Evolutionary conservation across 2,113 vertebrate species (phyloP), one percentile per base, ranked within the genome.

Genomic region (Anarrhichthys ocellatus): DNA sequence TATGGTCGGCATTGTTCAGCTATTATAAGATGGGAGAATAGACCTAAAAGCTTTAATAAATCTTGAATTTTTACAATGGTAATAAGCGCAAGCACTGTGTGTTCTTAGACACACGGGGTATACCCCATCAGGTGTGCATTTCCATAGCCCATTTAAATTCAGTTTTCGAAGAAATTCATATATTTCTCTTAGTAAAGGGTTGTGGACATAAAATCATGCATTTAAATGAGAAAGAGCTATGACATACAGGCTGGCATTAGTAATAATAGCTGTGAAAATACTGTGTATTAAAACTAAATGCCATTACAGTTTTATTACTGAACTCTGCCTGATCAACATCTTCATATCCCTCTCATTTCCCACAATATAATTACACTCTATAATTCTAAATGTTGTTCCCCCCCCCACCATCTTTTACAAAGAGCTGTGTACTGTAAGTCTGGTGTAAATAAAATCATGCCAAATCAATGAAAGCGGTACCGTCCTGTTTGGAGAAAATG

Each of bases 381-480:
- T 68, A 54, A 76, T 72, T 34, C 69, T 76, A 69, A 64, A 56
- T 24, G 42, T 9, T 56, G 27, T 32, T n/a, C 20, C 20, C 13
- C 9, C 22, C 36, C 5, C n/a, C 44, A 27, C 17, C 27, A 52
- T 65, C 52, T 56, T 34, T 73, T 46, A 52, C 42, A 78, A 68
- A 65, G 27, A 80, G 17, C 58, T 71, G 62, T 68, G 34, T 64
- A 36, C 81, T 80, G 72, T 76, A 42, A 73, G 22, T 64, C 10
- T 18, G 13, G 9, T 59, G 22, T 42, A 78, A 32, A 61, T 74
- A 61, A 44, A 18, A 42, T 24, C 22, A 34, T 40, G 58, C 46
- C 63, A 66, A 87, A 89, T 81, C 38, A 88, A 76, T 80, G 72
- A 84, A 74, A 87, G 78, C 82, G 15, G 82, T 86, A 82, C 86